phyloP scores from a whole-genome alignment of 37 sponge, comb jelly and placozoan genomes.

The Dysidea cf. avara region DNA sequence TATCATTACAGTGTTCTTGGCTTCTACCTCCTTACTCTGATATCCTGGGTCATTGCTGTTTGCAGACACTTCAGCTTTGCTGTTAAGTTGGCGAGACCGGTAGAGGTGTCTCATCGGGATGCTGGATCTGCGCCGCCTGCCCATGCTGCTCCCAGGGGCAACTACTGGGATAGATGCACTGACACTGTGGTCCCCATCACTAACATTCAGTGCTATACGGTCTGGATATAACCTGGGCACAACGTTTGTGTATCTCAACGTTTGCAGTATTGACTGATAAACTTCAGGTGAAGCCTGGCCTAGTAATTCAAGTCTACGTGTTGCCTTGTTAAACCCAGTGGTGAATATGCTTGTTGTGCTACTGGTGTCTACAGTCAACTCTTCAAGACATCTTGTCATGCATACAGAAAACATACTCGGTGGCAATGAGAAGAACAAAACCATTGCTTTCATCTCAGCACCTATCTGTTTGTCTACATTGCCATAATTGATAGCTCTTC shows the following conservation, averaged over 20 bases:
- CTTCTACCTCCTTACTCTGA: too few species aligned
- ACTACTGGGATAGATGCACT: conserved; percentile 17
- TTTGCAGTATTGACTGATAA: conserved; percentile 42
- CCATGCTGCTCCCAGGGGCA: not conserved
- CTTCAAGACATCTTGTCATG: conserved; percentile 48
- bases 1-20: too few species aligned
- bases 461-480: conserved; percentile 34
- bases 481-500: conserved; percentile 33
- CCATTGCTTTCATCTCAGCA: conserved; percentile 26
- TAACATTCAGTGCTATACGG: conserved; percentile 24
- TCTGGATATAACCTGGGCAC: conserved; percentile 38
- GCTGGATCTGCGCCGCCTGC: conserved; percentile 2
- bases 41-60: too few species aligned
- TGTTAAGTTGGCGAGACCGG: too few species aligned
- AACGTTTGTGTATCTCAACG: conserved; percentile 43
- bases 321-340: conserved; percentile 32
- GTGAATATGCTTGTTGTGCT: conserved; percentile 8
- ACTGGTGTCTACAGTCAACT: conserved; percentile 21
- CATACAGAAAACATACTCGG: conserved; percentile 50
- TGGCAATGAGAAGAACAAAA: conserved; percentile 21
- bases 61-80: too few species aligned
- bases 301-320: conserved; percentile 22
- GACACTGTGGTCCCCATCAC: conserved; percentile 35
- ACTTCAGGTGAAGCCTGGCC: conserved; percentile 33
- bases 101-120: too few species aligned